Evolutionary conservation across 1,140 invertebrate genomes (phyloP), one percentile per base, ranked within the genome.

Genomic region (Anoplolepis gracilipes): DNA sequence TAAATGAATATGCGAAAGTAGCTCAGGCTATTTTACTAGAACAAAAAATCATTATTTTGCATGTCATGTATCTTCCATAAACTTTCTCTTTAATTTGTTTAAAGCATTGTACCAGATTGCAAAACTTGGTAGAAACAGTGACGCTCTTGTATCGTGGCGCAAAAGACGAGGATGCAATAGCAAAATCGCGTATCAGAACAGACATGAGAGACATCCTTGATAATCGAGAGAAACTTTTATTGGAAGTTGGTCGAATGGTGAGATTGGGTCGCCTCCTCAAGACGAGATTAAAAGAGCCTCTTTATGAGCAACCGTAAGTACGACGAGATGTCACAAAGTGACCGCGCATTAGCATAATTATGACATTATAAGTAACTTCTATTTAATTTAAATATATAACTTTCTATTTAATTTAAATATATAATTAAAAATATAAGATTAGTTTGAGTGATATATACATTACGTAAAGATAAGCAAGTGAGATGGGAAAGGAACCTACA

Each of bases 201-300:
- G 92, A 90, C 16, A 91, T 96, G 53, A 94, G 95, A 78, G 94
- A 96, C 75, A 95, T 97, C 69, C 92, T 97, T 73, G 93, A 95
- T 8, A 94, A 95, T 57, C 94, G 97, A 59, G 97, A 98, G 90
- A 96, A 96, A 65, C 94, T 98, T 1, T 93, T 98, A 42, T 95
- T 97, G 19, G 97, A 97, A 91, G 96, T 98, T 72, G 97, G 97
- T 33, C 95, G 97, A 73, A 97, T 97, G 95, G 96, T 97, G 11
- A 95, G 97, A 25, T 93, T 97, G 16, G 97, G 97, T 19, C 94
- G 96, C 64, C 94, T 97, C 42, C 94, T 97, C 6, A 96, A 96
- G 90, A 96, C 97, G 13, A 95, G 97, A 55, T 93, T 97, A 22
- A 96, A 96, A 85, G 97, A 97, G 86, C 96, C 96, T 10, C 94